phyloP scores from a whole-genome alignment of 1,140 invertebrate genomes.

The Nephotettix cincticeps region DNA sequence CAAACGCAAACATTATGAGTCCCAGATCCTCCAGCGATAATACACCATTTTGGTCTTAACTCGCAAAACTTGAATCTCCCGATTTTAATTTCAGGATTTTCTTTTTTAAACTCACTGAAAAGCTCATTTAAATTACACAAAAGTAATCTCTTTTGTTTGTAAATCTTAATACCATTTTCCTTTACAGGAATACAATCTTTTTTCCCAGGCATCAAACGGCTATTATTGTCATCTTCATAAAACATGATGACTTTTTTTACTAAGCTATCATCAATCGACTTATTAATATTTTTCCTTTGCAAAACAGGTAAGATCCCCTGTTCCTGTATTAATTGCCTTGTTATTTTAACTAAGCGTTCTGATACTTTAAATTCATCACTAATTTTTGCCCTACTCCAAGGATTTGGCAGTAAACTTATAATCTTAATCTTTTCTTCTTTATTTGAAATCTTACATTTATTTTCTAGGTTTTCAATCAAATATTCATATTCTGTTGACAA shows the following conservation, averaged over 20 bases:
- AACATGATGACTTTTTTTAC: conserved; percentile 22
- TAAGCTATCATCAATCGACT: conserved; percentile 12
- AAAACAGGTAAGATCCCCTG: conserved; percentile 24
- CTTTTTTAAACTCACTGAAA: conserved; percentile 23
- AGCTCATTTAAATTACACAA: conserved; percentile 31
- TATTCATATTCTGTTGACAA: conserved; percentile 16
- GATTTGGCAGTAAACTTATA: conserved; percentile 26
- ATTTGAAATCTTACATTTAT: conserved; percentile 16
- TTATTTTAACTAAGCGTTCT: conserved; percentile 16
- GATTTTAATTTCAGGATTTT: too few relatives aligned
- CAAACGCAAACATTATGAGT: too few relatives aligned
- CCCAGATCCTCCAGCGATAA: too few relatives aligned
- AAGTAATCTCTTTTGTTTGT: conserved; percentile 34
- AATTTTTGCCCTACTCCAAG: not conserved
- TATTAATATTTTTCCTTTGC: not conserved
- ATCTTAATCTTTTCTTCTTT: conserved; percentile 28
- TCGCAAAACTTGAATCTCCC: too few relatives aligned
- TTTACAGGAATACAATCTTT: conserved; percentile 33
- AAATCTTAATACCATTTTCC: too few relatives aligned
- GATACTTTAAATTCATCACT: conserved; percentile 27
- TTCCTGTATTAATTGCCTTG: conserved; percentile 14
- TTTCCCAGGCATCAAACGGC: conserved; percentile 22
- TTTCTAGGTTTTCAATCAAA: conserved; percentile 24
- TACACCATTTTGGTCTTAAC: too few relatives aligned
- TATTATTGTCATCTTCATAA: too few relatives aligned